A percentile compares a stretch with the other conserved stretches of the same genome.
phyloP scores from a whole-genome alignment of 2,888 invertebrate species.

The Chalcosyrphus nemorum region DNA sequence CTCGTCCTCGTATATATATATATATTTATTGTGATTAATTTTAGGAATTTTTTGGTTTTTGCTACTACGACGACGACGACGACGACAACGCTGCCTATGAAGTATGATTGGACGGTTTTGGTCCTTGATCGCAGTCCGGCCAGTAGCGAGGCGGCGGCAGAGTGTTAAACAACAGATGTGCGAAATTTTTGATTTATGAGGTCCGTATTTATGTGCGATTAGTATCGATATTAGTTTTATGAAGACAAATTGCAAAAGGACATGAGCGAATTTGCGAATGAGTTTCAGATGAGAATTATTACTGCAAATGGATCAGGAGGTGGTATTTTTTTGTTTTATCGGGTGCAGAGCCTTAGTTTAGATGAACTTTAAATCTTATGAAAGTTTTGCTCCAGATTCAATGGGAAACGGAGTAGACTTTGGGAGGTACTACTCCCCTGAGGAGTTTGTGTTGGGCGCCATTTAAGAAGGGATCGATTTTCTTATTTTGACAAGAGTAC shows the following conservation, averaged over 20 bases:
- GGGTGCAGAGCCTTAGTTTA: no score
- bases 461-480: no score
- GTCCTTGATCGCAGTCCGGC: slow-evolving; percentile 12
- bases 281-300: background rate
- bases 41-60: slow-evolving; percentile 51
- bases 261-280: slow-evolving; percentile 4
- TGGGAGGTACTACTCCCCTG: no score
- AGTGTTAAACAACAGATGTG: slow-evolving; percentile 25
- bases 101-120: slow-evolving; percentile 32
- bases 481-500: no score
- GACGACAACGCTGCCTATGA: slow-evolving; percentile 8
- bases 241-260: slow-evolving; percentile 60
- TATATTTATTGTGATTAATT: slow-evolving; percentile 66
- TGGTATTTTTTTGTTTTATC: no score
- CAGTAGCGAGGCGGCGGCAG: background rate
- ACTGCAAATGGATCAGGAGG: background rate
- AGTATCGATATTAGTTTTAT: slow-evolving; percentile 62
- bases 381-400: no score
- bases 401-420: no score
- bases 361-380: no score
- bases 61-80: slow-evolving; percentile 2
- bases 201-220: slow-evolving; percentile 47
- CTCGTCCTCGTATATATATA: no score
- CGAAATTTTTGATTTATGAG: slow-evolving; percentile 58
- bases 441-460: no score